A percentile compares a stretch with the other conserved stretches of the same genome.
These are phyloP conservation scores for Dasysyrphus albostriatus DNA, from an alignment of 2,888 invertebrate species.

Conservation along the genomic window DNA sequence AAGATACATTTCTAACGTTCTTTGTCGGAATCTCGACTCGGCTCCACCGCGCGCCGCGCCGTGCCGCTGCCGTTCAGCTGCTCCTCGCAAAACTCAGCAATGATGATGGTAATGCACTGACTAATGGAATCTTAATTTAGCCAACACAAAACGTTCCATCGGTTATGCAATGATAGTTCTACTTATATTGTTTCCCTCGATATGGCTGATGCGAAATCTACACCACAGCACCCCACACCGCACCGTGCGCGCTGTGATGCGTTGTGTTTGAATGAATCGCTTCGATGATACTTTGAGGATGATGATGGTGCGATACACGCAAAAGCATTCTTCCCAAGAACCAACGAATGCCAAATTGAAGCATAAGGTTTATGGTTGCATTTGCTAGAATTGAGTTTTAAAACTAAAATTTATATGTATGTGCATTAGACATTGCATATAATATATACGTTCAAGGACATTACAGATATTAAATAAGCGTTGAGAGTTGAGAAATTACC, in stretches of 20 bases:
- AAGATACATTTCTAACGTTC: conserved; percentile 82
- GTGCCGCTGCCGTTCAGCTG: conserved; percentile 14
- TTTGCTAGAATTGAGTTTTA: conserved; percentile 59
- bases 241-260: neutral
- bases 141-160: conserved; percentile 53
- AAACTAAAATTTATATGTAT: neutral
- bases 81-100: conserved; percentile 22
- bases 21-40: conserved; percentile 69
- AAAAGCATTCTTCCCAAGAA: conserved; percentile 1
- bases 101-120: conserved; percentile 75
- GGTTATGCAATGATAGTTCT: conserved; percentile 70
- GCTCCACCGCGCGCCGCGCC: neutral
- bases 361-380: conserved; percentile 61
- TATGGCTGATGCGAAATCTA: neutral
- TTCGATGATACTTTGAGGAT: conserved; percentile 1
- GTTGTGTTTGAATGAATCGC: conserved; percentile 45
- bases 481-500: conserved; percentile 8
- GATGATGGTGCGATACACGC: conserved; percentile 1
- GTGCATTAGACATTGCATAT: no score
- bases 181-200: conserved; percentile 42
- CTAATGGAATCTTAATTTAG: conserved; percentile 84
- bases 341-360: conserved; percentile 70
- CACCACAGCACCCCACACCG: neutral
- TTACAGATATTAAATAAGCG: conserved; percentile 37
- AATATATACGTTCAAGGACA: conserved; percentile 68